Evolutionary conservation across 2,888 invertebrate species (phyloP).

Genomic region (Pterobdella sp.): DNA sequence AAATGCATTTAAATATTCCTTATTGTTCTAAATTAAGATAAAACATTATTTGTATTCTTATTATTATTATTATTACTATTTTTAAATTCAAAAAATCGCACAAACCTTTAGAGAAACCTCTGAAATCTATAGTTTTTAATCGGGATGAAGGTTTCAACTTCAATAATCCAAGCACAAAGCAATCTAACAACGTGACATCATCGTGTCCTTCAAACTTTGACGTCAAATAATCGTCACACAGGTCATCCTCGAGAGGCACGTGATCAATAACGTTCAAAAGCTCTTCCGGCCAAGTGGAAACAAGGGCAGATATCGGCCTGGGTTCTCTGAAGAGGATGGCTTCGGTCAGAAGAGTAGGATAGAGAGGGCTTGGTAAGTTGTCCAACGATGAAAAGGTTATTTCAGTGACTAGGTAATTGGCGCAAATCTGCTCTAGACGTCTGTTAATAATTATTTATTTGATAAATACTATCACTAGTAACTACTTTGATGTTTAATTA

Average conservation of each 20-base stretch:
- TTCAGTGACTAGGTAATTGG: constrained; percentile 39
- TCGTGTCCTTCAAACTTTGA: constrained; percentile 41
- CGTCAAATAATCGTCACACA: constrained; percentile 42
- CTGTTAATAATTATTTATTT: constrained; percentile 33
- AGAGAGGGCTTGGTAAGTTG: constrained; percentile 42
- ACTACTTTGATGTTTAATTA: too few relatives aligned
- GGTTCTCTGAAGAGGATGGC: constrained; percentile 44
- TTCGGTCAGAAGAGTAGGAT: constrained; percentile 42
- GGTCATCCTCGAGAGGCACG: constrained; percentile 42
- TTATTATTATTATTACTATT: too few relatives aligned
- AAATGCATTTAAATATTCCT: too few relatives aligned
- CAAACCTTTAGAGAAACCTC: constrained; percentile 43
- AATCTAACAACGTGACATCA: constrained; percentile 40
- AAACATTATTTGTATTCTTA: too few relatives aligned
- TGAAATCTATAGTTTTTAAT: constrained; percentile 42
- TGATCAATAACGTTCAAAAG: constrained; percentile 41
- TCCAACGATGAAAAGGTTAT: constrained; percentile 2
- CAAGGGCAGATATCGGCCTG: constrained; percentile 41
- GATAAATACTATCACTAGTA: background rate
- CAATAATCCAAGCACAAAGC: constrained; percentile 43
- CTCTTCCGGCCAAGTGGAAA: constrained; percentile 44
- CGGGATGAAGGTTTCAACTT: constrained; percentile 41
- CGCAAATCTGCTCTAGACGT: constrained; percentile 40
- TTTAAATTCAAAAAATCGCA: background rate
- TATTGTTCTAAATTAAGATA: too few relatives aligned